Conservation (phyloP, 2,113 vertebrate species). For the Panthera tigris region DNA sequence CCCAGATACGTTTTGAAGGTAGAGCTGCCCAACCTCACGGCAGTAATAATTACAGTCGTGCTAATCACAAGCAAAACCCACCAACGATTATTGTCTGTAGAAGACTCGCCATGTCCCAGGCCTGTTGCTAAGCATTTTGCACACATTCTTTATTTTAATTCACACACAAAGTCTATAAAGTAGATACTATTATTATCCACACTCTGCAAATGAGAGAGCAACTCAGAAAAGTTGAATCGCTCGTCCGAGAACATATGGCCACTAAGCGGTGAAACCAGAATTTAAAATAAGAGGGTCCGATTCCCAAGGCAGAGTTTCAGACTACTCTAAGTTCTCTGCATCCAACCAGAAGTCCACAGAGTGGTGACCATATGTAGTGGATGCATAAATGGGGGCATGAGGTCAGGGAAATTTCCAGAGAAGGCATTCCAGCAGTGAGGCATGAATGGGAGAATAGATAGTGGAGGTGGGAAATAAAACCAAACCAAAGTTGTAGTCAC, state of each 20-base stretch:
- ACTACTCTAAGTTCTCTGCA: background rate
- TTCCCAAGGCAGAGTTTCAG: background rate
- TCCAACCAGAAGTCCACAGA: background rate
- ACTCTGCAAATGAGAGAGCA: conserved; percentile 1
- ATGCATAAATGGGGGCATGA: background rate
- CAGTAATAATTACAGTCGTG: background rate
- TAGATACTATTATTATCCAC: conserved; percentile 52
- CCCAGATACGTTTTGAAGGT: background rate
- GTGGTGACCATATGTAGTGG: accelerated
- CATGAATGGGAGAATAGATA: background rate
- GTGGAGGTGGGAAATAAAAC: background rate
- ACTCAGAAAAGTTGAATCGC: conserved; percentile 39
- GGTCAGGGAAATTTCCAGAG: background rate
- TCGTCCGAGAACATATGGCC: conserved; percentile 5
- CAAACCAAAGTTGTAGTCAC: background rate
- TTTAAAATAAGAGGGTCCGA: background rate
- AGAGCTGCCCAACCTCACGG: background rate
- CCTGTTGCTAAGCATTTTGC: conserved; percentile 59
- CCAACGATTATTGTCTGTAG: background rate
- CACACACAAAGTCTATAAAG: conserved; percentile 26
- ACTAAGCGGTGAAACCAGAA: background rate
- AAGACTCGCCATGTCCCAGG: background rate
- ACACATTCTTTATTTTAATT: conserved; percentile 45
- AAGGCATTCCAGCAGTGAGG: background rate
- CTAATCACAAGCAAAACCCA: background rate